Evolutionary conservation across 2,888 invertebrate genomes (phyloP).

Genomic region (Panzeria rudis): DNA sequence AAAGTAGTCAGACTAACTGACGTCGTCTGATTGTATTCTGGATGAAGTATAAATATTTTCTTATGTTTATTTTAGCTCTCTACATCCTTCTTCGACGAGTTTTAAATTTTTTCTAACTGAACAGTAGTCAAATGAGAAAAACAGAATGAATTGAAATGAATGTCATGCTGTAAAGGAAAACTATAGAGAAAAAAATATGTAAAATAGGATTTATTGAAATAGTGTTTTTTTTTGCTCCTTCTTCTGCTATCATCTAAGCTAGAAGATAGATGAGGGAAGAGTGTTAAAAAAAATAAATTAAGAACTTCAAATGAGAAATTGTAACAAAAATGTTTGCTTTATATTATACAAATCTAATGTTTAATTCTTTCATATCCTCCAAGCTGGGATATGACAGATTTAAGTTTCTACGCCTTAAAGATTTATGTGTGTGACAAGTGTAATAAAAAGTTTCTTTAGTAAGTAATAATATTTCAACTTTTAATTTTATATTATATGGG

Average conservation of each 20-base stretch:
- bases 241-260: not conserved
- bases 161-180: constrained; percentile 26
- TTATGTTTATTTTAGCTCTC: constrained; percentile 19
- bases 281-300: constrained; percentile 12
- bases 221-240: constrained; percentile 8
- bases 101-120: constrained; percentile 18
- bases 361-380: not conserved
- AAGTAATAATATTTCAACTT: too few species aligned
- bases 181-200: constrained; percentile 7
- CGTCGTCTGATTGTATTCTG: constrained; percentile 13
- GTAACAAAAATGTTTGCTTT: constrained; percentile 37
- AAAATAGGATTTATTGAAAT: constrained; percentile 65
- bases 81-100: constrained; percentile 13
- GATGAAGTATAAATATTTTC: constrained; percentile 52
- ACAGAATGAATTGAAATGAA: constrained; percentile 38
- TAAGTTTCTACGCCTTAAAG: not conserved
- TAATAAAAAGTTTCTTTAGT: not conserved
- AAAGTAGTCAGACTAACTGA: constrained; percentile 55
- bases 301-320: constrained; percentile 37
- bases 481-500: too few species aligned
- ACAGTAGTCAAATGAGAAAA: constrained; percentile 40
- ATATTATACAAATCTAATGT: constrained; percentile 7
- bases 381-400: not conserved
- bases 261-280: not conserved
- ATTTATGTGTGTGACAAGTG: not conserved